Evolutionary conservation across 2,888 invertebrate species (phyloP).

Genomic region (Andrena marginata): DNA sequence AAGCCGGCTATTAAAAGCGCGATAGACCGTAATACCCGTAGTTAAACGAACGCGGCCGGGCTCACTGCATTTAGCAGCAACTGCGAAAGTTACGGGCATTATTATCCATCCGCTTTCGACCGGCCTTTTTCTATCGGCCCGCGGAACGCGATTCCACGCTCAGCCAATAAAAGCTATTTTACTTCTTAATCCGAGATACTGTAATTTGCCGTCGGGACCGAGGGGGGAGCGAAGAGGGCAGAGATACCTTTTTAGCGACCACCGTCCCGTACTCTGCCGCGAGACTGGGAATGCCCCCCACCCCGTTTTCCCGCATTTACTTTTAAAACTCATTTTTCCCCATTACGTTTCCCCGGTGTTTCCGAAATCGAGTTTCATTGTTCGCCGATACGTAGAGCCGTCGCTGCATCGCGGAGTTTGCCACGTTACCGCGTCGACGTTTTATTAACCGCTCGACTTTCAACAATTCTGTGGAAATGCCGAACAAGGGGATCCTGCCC

Average conservation of each 20-base stretch:
- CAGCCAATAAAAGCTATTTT: constrained; percentile 71
- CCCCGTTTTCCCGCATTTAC: constrained; percentile 38
- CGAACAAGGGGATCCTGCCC: no score
- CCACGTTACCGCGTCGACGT: constrained; percentile 23
- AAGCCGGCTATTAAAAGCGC: constrained; percentile 74
- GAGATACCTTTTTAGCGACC: constrained; percentile 42
- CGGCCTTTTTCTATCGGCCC: constrained; percentile 67
- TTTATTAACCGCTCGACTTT: constrained; percentile 27
- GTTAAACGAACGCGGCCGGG: constrained; percentile 64
- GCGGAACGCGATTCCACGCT: constrained; percentile 54
- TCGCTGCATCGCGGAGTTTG: constrained; percentile 17
- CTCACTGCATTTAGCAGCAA: constrained; percentile 67
- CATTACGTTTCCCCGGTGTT: constrained; percentile 41
- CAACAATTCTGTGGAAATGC: no score
- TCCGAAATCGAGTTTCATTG: constrained; percentile 56
- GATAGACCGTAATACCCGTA: constrained; percentile 74
- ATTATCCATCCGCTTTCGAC: constrained; percentile 65
- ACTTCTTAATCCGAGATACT: constrained; percentile 71
- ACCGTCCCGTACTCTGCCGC: constrained; percentile 18
- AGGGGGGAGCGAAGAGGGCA: constrained; percentile 7
- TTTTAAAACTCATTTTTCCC: constrained; percentile 51
- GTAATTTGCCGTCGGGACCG: constrained; percentile 63
- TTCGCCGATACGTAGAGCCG: constrained; percentile 14
- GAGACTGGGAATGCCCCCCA: neutral
- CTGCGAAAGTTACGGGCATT: constrained; percentile 70